Percentiles rank a stretch among this genome's conserved stretches.
phyloP scores from a whole-genome alignment of 2,888 invertebrate species.

The Drosophila neoperkinsi region DNA sequence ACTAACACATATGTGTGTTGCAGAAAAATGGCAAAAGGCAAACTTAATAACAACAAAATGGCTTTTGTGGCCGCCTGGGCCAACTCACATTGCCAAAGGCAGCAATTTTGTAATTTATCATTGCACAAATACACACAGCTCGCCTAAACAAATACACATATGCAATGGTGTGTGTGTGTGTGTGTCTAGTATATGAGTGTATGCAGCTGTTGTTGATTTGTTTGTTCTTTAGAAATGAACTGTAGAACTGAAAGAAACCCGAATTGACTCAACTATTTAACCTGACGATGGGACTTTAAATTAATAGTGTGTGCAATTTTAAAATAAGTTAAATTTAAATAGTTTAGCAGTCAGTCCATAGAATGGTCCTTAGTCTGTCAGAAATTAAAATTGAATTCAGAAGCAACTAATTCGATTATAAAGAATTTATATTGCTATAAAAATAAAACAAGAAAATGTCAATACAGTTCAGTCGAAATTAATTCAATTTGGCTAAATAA shows the following conservation, averaged over 20 bases:
- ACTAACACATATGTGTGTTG: conserved; percentile 43
- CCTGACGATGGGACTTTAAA: conserved; percentile 41
- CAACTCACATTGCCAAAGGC: conserved; percentile 72
- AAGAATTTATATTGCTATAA: not conserved
- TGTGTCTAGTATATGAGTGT: conserved; percentile 24
- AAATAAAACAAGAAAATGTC: not conserved
- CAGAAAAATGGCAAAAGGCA: conserved; percentile 73
- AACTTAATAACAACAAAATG: conserved; percentile 82
- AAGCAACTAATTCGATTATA: not conserved
- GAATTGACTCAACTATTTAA: conserved; percentile 60
- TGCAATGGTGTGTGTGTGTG: conserved; percentile 13
- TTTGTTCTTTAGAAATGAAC: conserved; percentile 71
- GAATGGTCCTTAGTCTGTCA: too few relatives aligned
- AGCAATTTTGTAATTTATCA: conserved; percentile 81
- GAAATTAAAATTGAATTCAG: not conserved
- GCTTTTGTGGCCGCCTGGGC: conserved; percentile 75
- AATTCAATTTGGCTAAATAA: not conserved
- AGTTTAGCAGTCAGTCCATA: not conserved
- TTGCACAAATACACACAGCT: conserved; percentile 70
- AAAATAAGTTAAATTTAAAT: not conserved
- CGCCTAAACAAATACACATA: conserved; percentile 47
- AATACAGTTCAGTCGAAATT: not conserved
- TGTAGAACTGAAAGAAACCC: conserved; percentile 53
- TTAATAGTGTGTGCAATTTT: conserved; percentile 28
- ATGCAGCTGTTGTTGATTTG: conserved; percentile 51